Evolutionary conservation across 2,113 vertebrate genomes (phyloP), one percentile per base, ranked within the genome.

Genomic region (Leptosomus discolor): DNA sequence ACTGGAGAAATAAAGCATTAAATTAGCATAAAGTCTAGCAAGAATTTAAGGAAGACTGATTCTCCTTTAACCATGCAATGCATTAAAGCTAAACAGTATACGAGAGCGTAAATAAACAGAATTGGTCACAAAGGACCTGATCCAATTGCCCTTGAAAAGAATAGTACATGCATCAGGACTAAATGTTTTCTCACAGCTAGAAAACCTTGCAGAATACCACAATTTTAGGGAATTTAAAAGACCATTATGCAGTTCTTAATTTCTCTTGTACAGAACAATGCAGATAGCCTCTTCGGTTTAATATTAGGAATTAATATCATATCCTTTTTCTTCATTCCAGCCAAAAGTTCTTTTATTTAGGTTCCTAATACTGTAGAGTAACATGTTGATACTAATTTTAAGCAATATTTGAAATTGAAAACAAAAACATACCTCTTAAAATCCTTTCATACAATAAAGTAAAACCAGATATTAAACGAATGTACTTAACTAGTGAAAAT

Each of bases 1-100:
- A 57, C 61, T 87, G 48, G 57, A 82, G 63, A 97, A 95, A 87
- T 82, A 87, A 88, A 37, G 29, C n/a, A 85, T 91, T 85, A 87
- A 86, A 92, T 90, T 69, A 74, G 64, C 56, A 60, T 54, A 16
- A 91, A 83, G 22, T 73, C 48, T 54, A 71, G 54, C 29, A 79
- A 65, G 26, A 88, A 75, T 89, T 84, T 53, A 86, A 94, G 74
- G 69, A 89, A 90, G 48, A 50, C 32, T 80, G 11, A 22, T 78
- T 95, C n/a, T 78, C 17, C 60, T 71, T 81, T 74, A 77, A 81
- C 22, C 3, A 5, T 70, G 14, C 26, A 78, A 7, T 53, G 26
- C 29, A 41, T 75, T 92, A 76, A 94, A 94, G 15, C 16, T 60
- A 85, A 86, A 73, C 30, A 56, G 58, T 32, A 19, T 77, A 36